Evolutionary conservation across 2,888 invertebrate genomes (phyloP), one percentile per base, ranked within the genome.

Genomic region (Torymus auratus): DNA sequence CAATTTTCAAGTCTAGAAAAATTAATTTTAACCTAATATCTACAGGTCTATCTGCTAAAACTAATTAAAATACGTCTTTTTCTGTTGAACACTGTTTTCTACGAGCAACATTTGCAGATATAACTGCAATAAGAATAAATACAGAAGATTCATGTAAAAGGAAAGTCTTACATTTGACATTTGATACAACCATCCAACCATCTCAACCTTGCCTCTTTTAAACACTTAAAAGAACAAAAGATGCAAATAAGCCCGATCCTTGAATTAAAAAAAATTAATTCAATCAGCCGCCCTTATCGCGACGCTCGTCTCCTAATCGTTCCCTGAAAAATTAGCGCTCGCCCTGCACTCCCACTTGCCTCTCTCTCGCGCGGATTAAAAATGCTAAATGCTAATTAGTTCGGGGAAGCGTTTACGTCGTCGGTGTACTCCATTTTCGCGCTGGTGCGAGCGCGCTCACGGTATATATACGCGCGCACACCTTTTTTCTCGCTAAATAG

Each of bases 341-440:
- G 15, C 7, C 41, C 11, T 50, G n/a, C 20, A 14, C 50, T 58
- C 13, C 15, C n/a, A 74, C 74, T 83, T 85, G 85, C 86, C 86
- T 86, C 86, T 88, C 86, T 85, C 80, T 83, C 79, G 84, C 80
- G 83, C 79, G 86, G 86, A 89, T 89, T 89, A 89, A 89, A 89
- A 88, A 89, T 88, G 88, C 87, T 88, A 87, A 89, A 89, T 88
- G 88, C 88, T 89, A 89, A 89, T 89, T 89, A 89, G 89, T 88
- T 88, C 87, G 86, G 86, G 84, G 85, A 86, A 88, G 86, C 88
- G 87, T 88, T 89, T 88, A 87, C 85, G 80, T 68, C 84, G 84
- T 82, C 77, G 83, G 81, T 75, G 62, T 58, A 58, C 62, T 55
- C 70, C 41, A 78, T 79, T 79, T 73, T 78, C 70, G 64, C 64